Evolutionary conservation across 2,888 invertebrate genomes (phyloP).

Genomic region (Hesperia comma): DNA sequence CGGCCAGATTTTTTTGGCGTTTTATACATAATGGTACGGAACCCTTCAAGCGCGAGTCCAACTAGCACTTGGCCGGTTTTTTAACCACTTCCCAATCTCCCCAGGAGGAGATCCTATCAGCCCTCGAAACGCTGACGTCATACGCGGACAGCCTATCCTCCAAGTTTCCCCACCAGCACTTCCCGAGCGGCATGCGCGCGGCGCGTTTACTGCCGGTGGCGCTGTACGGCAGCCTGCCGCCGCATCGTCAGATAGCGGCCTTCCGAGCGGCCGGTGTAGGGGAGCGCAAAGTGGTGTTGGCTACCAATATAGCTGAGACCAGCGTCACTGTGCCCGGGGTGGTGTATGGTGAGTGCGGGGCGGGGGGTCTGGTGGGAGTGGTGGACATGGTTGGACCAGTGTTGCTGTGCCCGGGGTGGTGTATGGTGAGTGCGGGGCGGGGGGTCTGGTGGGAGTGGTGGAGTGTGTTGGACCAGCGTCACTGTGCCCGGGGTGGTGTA

Average conservation of each 20-base stretch:
- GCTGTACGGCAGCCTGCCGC: conserved; percentile 95
- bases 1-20: no score
- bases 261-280: conserved; percentile 89
- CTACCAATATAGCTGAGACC: conserved; percentile 98
- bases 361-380: no score
- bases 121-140: conserved; percentile 86
- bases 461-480: no score
- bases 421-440: no score
- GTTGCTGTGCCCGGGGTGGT: no score
- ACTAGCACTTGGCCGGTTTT: no score
- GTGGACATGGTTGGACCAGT: no score
- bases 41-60: no score
- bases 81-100: no score
- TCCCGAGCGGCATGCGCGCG: conserved; percentile 63
- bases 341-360: conserved; percentile 87
- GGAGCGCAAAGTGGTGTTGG: conserved; percentile 94
- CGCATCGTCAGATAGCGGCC: conserved; percentile 81
- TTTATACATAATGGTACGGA: no score
- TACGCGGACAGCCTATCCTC: conserved; percentile 81
- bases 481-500: no score
- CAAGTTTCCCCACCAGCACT: conserved; percentile 72
- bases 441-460: no score
- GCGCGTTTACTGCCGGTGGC: conserved; percentile 88
- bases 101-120: conserved; percentile 94
- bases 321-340: conserved; percentile 97